Evolutionary conservation across 2,113 vertebrate species (phyloP).

Genomic region (Apteryx mantelli): DNA sequence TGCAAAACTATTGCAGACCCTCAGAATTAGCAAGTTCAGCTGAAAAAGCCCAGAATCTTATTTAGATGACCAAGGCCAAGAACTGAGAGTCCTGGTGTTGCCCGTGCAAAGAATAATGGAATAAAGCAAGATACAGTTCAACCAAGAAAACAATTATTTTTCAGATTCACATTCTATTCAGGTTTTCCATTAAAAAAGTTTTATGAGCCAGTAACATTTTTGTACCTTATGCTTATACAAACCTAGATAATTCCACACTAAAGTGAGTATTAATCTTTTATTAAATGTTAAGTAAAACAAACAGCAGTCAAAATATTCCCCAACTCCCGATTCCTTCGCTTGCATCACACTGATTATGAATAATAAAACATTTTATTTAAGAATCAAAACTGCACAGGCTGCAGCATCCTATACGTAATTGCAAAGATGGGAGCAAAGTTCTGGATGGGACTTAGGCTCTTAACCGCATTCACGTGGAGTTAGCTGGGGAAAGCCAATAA

Average conservation of each 20-base stretch:
- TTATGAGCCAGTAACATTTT: not conserved
- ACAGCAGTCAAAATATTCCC: not conserved
- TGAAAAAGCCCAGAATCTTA: not conserved
- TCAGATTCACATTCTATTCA: not conserved
- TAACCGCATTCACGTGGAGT: rapidly evolving
- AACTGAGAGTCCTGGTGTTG: not conserved
- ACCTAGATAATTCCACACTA: not conserved
- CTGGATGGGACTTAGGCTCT: not conserved
- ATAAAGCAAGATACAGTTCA: not conserved
- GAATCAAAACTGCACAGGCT: not conserved
- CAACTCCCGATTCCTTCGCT: not conserved
- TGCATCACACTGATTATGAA: rapidly evolving
- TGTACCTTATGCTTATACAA: not conserved
- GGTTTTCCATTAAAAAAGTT: not conserved
- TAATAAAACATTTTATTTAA: not conserved
- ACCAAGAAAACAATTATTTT: not conserved
- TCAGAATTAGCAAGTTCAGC: not conserved
- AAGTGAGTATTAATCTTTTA: not conserved
- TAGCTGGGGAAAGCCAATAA: not conserved
- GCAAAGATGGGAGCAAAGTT: not conserved
- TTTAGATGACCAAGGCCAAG: not conserved
- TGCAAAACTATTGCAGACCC: not conserved
- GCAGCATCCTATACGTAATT: rapidly evolving
- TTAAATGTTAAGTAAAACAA: not conserved
- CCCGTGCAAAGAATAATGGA: not conserved